These are phyloP conservation scores for Trichopoda pennipes DNA, from an alignment of 2,888 invertebrate genomes.

Conservation along the genomic window DNA sequence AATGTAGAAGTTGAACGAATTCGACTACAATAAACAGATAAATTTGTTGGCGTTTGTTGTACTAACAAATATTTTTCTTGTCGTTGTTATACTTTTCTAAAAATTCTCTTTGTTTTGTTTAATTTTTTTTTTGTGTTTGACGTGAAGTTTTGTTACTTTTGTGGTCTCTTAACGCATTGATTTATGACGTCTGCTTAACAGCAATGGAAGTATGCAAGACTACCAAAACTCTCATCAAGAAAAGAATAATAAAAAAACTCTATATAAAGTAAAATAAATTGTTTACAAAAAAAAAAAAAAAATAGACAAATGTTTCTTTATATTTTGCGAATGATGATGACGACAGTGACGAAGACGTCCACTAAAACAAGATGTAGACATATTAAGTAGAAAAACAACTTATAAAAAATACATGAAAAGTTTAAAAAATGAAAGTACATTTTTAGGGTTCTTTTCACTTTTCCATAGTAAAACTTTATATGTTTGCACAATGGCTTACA, in stretches of 20 bases:
- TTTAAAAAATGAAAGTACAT: slow-evolving; percentile 62
- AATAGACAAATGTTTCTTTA: slow-evolving; percentile 27
- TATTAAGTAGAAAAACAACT: slow-evolving; percentile 33
- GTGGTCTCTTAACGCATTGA: slow-evolving; percentile 69
- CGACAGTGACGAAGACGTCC: slow-evolving; percentile 18
- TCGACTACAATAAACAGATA: neutral
- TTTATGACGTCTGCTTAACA: slow-evolving; percentile 76
- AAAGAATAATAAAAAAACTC: slow-evolving; percentile 4
- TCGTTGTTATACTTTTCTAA: slow-evolving; percentile 15
- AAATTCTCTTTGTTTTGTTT: slow-evolving; percentile 49
- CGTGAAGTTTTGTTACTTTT: slow-evolving; percentile 51
- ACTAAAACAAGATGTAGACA: slow-evolving; percentile 10
- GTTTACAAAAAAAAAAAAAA: slow-evolving; percentile 37
- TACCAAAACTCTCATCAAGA: slow-evolving; percentile 22
- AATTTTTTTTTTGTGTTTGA: slow-evolving; percentile 39
- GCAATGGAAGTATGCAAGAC: slow-evolving; percentile 45
- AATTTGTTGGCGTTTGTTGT: slow-evolving; percentile 50
- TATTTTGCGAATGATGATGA: slow-evolving; percentile 20
- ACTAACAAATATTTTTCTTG: slow-evolving; percentile 49
- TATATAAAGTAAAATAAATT: slow-evolving; percentile 54
- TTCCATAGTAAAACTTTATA: slow-evolving; percentile 9
- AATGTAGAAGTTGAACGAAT: slow-evolving; percentile 41
- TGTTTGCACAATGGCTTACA: slow-evolving; percentile 22
- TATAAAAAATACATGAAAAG: slow-evolving; percentile 35
- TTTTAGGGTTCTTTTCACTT: slow-evolving; percentile 50